Percentiles rank a stretch among this genome's conserved stretches.
These are phyloP conservation scores for Gambusia holbrooki DNA, from an alignment of 2,113 vertebrate species.

Conservation along the genomic window DNA sequence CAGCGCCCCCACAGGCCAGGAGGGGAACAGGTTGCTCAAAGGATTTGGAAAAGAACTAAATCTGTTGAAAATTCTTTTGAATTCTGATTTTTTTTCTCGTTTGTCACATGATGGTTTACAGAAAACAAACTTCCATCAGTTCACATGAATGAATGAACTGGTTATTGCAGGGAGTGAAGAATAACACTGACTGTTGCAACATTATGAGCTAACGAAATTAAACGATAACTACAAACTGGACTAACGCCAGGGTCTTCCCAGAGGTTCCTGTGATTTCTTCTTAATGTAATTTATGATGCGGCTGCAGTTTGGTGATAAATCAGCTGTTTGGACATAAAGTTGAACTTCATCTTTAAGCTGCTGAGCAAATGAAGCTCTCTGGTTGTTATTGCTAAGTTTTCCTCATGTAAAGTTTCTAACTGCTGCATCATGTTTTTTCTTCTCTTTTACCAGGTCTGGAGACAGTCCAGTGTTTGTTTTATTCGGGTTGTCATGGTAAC, in stretches of 20 bases:
- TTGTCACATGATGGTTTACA: too few relatives aligned
- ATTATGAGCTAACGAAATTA: neutral
- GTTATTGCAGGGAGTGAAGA: neutral
- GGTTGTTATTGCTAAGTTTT: neutral
- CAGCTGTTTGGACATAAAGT: neutral
- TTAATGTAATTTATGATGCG: neutral
- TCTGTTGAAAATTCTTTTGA: too few relatives aligned
- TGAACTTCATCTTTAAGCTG: neutral
- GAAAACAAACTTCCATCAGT: too few relatives aligned
- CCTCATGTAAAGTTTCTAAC: conserved; percentile 1
- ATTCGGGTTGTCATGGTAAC: conserved; percentile 57
- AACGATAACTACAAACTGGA: neutral
- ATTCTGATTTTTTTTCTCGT: too few relatives aligned
- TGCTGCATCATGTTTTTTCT: neutral
- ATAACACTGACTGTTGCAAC: neutral
- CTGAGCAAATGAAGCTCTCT: neutral
- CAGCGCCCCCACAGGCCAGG: too few relatives aligned
- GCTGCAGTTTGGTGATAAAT: neutral
- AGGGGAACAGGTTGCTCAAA: too few relatives aligned
- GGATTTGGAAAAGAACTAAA: too few relatives aligned
- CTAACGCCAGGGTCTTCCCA: neutral
- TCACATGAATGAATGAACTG: neutral
- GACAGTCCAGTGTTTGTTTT: conserved; percentile 47
- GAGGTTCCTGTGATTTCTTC: neutral
- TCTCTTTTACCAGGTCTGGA: conserved; percentile 24